Percentiles rank a stretch among this genome's conserved stretches.
Conservation (phyloP, 2,113 vertebrate species). For the Scomber colias region DNA sequence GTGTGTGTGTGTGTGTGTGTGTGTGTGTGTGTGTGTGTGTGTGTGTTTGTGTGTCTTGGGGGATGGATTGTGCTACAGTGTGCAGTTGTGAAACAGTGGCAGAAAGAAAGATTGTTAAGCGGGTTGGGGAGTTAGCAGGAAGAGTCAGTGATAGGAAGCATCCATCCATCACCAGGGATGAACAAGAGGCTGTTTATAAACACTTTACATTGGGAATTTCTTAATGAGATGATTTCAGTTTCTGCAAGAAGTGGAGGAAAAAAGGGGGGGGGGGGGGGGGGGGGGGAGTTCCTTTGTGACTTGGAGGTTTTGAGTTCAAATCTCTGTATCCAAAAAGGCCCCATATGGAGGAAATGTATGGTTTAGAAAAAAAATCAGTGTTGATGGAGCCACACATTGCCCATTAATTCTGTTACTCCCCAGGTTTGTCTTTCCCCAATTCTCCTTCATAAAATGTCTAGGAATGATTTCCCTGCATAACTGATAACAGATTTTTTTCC, state of each 20-base stretch:
- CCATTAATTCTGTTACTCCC: background rate
- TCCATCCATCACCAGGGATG: conserved; percentile 81
- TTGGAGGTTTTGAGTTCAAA: conserved; percentile 42
- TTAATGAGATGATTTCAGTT: conserved; percentile 81
- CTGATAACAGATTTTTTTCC: background rate
- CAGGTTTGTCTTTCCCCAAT: background rate
- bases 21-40: conserved; percentile 36
- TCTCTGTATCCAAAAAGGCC: background rate
- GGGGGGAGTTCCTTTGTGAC: background rate
- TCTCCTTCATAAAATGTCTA: background rate
- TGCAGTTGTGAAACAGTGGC: conserved; percentile 80
- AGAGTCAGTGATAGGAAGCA: conserved; percentile 77
- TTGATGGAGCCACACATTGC: background rate
- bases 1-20: conserved; percentile 42
- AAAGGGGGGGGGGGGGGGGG: background rate
- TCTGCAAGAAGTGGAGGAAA: background rate
- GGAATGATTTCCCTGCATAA: background rate
- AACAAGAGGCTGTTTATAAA: conserved; percentile 86
- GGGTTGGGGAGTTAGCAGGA: conserved; percentile 72
- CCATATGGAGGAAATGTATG: background rate
- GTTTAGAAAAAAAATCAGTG: background rate
- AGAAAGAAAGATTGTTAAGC: conserved; percentile 59
- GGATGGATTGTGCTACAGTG: conserved; percentile 35
- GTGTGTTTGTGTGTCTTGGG: conserved; percentile 38
- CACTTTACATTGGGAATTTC: conserved; percentile 82